Evolutionary conservation across 2,113 vertebrate genomes (phyloP).

Genomic region (Hydrochoerus hydrochaeris): DNA sequence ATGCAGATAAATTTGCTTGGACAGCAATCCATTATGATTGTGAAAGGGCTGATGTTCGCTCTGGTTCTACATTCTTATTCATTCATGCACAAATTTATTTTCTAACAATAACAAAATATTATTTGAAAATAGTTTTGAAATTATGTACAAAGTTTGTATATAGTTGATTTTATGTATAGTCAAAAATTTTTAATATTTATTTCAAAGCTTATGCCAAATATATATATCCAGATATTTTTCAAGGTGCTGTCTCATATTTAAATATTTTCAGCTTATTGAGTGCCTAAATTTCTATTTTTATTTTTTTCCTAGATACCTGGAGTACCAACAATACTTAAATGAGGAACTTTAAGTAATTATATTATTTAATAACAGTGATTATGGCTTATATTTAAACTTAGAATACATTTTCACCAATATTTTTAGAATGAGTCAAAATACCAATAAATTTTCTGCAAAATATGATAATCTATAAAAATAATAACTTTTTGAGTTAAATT

Average conservation of each 20-base stretch:
- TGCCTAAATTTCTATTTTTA: neutral
- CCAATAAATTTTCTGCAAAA: neutral
- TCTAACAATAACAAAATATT: slow-evolving; percentile 15
- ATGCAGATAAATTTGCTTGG: neutral
- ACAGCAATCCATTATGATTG: neutral
- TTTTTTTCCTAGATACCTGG: neutral
- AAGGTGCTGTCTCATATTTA: neutral
- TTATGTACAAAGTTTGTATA: neutral
- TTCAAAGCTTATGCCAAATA: neutral
- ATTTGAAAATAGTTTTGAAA: slow-evolving; percentile 12
- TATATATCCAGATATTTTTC: slow-evolving; percentile 9
- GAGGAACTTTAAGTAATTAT: slow-evolving; percentile 7
- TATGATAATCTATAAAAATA: neutral
- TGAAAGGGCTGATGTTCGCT: neutral
- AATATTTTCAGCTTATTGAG: slow-evolving; percentile 9
- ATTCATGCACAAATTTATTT: neutral
- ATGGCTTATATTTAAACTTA: slow-evolving; percentile 3
- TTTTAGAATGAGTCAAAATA: neutral
- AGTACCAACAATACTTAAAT: neutral
- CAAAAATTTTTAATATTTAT: slow-evolving; percentile 14
- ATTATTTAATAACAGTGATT: neutral
- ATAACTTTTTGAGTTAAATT: neutral
- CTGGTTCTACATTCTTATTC: neutral
- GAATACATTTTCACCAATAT: neutral
- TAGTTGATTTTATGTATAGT: neutral